These are phyloP conservation scores for Vanessa tameamea DNA, from an alignment of 1,140 invertebrate species.

Conservation along the genomic window DNA sequence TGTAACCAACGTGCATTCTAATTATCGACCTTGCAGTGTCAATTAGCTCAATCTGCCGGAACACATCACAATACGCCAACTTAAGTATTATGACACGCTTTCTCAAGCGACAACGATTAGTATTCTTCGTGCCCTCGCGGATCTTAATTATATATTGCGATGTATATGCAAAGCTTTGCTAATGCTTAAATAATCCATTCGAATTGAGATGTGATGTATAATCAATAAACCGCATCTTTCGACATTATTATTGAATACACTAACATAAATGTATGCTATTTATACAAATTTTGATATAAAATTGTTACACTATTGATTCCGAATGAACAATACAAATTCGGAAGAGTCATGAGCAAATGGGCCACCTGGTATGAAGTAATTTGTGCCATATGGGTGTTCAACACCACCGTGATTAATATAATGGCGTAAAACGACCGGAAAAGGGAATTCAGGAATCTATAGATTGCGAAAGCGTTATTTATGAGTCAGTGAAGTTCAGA, in stretches of 20 bases:
- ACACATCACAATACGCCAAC: conserved; percentile 43
- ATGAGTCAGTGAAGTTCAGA: too few relatives aligned
- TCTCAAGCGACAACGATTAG: conserved; percentile 42
- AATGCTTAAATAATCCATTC: conserved; percentile 17
- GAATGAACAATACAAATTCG: too few relatives aligned
- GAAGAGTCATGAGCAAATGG: too few relatives aligned
- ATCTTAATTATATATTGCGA: conserved; percentile 37
- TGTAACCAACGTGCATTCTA: conserved; percentile 31
- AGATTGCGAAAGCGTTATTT: too few relatives aligned
- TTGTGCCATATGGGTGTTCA: too few relatives aligned
- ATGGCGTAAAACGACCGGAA: too few relatives aligned
- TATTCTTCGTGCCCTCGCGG: conserved; percentile 43
- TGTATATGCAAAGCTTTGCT: conserved; percentile 29
- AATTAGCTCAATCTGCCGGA: conserved; percentile 50
- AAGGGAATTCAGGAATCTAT: too few relatives aligned
- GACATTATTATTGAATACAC: not conserved
- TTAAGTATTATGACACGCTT: conserved; percentile 49
- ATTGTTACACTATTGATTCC: too few relatives aligned
- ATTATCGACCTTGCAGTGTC: conserved; percentile 45
- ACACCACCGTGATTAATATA: too few relatives aligned
- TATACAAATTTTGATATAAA: too few relatives aligned
- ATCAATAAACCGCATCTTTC: conserved; percentile 1
- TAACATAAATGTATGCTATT: too few relatives aligned
- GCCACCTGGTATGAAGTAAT: too few relatives aligned
- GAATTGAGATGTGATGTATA: not conserved